These are phyloP conservation scores for Dermolepida albohirtum DNA, from an alignment of 2,888 invertebrate species.

Conservation along the genomic window DNA sequence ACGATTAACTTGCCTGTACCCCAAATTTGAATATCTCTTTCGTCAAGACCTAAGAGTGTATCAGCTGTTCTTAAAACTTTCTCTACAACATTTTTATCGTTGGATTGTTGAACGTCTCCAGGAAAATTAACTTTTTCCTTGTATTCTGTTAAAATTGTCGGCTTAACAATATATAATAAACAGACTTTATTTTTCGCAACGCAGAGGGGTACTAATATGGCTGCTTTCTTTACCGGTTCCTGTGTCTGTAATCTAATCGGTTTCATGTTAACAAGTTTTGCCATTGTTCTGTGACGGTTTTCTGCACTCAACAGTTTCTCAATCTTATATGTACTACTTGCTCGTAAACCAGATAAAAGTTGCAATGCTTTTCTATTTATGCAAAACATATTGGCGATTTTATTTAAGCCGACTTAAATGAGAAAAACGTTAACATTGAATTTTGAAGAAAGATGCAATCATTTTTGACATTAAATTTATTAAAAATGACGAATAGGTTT, in stretches of 20 bases:
- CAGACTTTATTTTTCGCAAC: slow-evolving; percentile 75
- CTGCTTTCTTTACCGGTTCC: slow-evolving; percentile 70
- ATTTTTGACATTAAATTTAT: slow-evolving; percentile 4
- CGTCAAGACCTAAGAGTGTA: slow-evolving; percentile 83
- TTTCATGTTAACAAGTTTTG: slow-evolving; percentile 69
- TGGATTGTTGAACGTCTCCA: slow-evolving; percentile 80
- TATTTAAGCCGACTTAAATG: too few relatives aligned
- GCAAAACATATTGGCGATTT: slow-evolving; percentile 2
- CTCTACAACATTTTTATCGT: slow-evolving; percentile 61
- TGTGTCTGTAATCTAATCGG: slow-evolving; percentile 64
- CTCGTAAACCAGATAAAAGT: not conserved
- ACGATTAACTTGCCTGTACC: slow-evolving; percentile 65
- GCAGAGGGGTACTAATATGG: slow-evolving; percentile 87
- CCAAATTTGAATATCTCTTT: slow-evolving; percentile 76
- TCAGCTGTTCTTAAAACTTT: slow-evolving; percentile 73
- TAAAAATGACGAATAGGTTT: not conserved
- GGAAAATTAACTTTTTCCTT: slow-evolving; percentile 83
- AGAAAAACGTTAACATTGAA: too few relatives aligned
- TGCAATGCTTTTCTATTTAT: not conserved
- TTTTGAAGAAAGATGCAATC: not conserved
- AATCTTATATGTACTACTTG: slow-evolving; percentile 56
- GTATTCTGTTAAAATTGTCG: slow-evolving; percentile 75
- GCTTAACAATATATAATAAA: slow-evolving; percentile 84
- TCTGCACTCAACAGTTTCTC: slow-evolving; percentile 69
- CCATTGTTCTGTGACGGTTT: slow-evolving; percentile 71